Evolutionary conservation across 2,888 invertebrate species (phyloP), one percentile per base, ranked within the genome.

Genomic region (Microctonus hyperodae): DNA sequence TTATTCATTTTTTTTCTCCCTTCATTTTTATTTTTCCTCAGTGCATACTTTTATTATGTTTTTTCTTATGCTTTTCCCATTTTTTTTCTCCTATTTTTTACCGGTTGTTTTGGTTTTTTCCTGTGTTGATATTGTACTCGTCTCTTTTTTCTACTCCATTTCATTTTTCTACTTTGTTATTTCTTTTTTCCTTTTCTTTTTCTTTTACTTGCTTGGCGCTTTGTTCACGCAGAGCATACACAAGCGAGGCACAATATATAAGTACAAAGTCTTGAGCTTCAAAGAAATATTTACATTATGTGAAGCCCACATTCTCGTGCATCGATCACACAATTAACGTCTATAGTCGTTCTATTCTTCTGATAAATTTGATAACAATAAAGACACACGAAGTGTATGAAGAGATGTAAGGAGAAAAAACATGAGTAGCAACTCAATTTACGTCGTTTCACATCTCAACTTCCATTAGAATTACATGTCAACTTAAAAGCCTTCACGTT

Each of bases 1-100:
- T 13, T 28, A 25, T 53, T 44, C 6, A 44, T 53, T 59, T 56
- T 68, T 61, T 35, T 56, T 62, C 37, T 61, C 25, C 53, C 25
- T 50, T 35, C 5, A 31, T 23, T 23, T 20, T 25, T 50, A 50
- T 13, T 40, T 31, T 44, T 44, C n/a, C 44, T 1, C n/a, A 3
- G 16, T 20, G n/a, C 5, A 16, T 44, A 44, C n/a, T n/a, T n/a
- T n/a, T n/a, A n/a, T n/a, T n/a, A n/a, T n/a, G n/a, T n/a, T n/a
- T n/a, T n/a, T n/a, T 37, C n/a, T 44, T 9, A 44, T 4, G 16
- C 9, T 5, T 10, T 9, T 44, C 20, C 16, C 33, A 20, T 13
- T 31, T 33, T 51, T 13, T 40, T 33, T 33, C 59, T 20, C 16
- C 13, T 48, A 23, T 53, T 48, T 55, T 35, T 16, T 35, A 23